Percentiles rank a stretch among this genome's conserved stretches.
Conservation (phyloP, 2,888 invertebrate genomes). For the Catocala sponsa region DNA sequence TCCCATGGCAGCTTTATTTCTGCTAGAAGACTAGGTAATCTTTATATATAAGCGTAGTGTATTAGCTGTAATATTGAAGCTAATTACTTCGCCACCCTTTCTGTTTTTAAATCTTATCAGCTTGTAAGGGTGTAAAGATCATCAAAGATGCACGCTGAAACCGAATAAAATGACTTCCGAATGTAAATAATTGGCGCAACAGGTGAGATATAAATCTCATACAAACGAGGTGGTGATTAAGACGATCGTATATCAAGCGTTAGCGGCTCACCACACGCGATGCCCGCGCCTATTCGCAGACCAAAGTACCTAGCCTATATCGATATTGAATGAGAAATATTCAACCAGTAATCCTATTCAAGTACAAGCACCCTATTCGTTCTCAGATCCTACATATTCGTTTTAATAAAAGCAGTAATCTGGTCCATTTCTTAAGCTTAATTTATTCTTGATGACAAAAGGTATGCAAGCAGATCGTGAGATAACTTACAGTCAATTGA, state of each 20-base stretch:
- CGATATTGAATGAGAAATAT: slow-evolving; percentile 54
- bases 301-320: slow-evolving; percentile 53
- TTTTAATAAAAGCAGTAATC: slow-evolving; percentile 36
- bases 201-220: slow-evolving; percentile 82
- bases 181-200: slow-evolving; percentile 85
- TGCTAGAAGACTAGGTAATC: no score
- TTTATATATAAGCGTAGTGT: no score
- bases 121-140: slow-evolving; percentile 13
- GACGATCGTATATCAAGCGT: slow-evolving; percentile 78
- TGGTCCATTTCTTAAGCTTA: slow-evolving; percentile 31
- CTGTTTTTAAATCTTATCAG: slow-evolving; percentile 15
- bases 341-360: slow-evolving; percentile 45
- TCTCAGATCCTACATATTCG: slow-evolving; percentile 26
- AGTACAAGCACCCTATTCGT: slow-evolving; percentile 31
- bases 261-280: slow-evolving; percentile 72
- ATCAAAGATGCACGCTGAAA: slow-evolving; percentile 39
- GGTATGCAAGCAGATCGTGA: slow-evolving; percentile 23
- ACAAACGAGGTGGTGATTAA: slow-evolving; percentile 81
- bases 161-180: slow-evolving; percentile 74
- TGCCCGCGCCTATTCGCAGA: slow-evolving; percentile 64
- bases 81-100: neutral
- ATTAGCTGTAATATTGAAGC: no score
- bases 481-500: neutral
- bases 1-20: no score
- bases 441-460: slow-evolving; percentile 42